phyloP scores from a whole-genome alignment of 2,113 vertebrate species.

The Aramus guarauna region DNA sequence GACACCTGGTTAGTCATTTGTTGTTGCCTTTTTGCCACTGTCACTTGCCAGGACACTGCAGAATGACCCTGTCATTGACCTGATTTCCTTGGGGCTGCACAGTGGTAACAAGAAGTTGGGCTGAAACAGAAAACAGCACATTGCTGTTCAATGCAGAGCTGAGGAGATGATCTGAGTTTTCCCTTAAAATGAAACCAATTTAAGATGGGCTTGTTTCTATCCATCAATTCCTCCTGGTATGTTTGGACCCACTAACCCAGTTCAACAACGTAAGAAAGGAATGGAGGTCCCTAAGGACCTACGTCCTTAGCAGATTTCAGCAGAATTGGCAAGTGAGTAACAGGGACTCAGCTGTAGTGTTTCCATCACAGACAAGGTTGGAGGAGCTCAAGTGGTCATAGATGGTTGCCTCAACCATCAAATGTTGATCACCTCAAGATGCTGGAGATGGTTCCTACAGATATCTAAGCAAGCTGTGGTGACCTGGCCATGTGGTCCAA shows the following conservation, averaged over 20 bases:
- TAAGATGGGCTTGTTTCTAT: background rate
- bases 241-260: background rate
- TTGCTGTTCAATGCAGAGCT: background rate
- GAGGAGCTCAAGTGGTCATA: background rate
- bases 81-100: background rate
- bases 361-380: background rate
- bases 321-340: background rate
- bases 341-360: background rate
- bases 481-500: background rate
- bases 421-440: accelerated
- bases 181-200: background rate
- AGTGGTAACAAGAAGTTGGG: background rate
- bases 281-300: background rate
- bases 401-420: background rate
- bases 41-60: background rate
- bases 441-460: background rate
- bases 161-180: background rate
- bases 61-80: background rate
- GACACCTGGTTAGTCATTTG: background rate
- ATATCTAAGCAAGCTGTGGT: background rate
- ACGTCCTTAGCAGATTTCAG: background rate
- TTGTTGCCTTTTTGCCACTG: background rate
- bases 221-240: background rate
- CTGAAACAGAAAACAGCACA: background rate
- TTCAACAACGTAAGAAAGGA: background rate